Base-by-base conservation (phyloP, 2,888 invertebrate genomes). In the Acronicta alni region DNA sequence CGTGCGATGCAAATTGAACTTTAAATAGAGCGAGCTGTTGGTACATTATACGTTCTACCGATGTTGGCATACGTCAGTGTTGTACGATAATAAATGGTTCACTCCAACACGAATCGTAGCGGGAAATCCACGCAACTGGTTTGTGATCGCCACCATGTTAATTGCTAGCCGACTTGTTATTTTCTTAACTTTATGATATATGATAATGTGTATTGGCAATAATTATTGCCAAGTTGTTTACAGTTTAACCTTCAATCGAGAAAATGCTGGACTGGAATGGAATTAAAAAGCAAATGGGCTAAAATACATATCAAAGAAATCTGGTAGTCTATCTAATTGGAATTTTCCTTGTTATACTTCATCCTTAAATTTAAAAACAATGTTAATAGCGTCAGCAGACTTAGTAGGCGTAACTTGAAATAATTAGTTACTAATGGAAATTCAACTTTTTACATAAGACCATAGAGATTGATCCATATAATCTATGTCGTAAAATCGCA, bases 81-180 rank as follows among this genome's bases (percentile, higher is more conserved):
- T 83, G 83, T 83, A 90, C 87, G 90, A 92, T 92, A 90, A 90
- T 92, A 93, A 92, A 92, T 93, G 90, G 93, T 92, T 90, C 91
- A 90, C 86, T 88, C 89, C 84, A 89, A 90, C 89, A 90, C 87
- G 87, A 91, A 85, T 89, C 83, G 87, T 92, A 92, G 92, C 91
- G 91, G 93, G 89, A 91, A 93, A 92, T 93, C 90, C 93, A 93
- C 92, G 93, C 92, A 88, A 89, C 87, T 85, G 86, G 85, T 83
- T 86, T 89, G 92, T 94, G 93, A 93, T 93, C 89, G 87, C 84
- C 83, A 81, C 81, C 84, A 85, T 84, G 87, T 88, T 92, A 90
- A 92, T 92, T 91, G 87, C 84, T 89, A 85, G 80, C 82, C 74
- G 83, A 81, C 83, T 88, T 84, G 83, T 85, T 88, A 83, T 89